These are phyloP conservation scores for Vultur gryphus DNA, from an alignment of 2,797 vertebrate species.

Conservation along the genomic window DNA sequence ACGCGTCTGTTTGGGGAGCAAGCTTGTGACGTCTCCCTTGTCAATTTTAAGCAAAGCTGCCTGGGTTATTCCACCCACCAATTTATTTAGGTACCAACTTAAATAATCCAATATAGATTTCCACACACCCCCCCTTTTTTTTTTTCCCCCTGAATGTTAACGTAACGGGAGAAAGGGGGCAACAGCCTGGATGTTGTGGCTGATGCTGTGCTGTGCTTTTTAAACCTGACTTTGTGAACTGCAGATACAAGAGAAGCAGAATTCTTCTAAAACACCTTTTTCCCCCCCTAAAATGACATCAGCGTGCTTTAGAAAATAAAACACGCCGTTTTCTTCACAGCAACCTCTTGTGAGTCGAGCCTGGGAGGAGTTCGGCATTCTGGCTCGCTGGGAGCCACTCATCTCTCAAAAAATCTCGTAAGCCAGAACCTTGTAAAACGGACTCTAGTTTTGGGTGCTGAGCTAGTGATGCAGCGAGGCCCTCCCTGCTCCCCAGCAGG, in stretches of 20 bases:
- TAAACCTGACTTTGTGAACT: background rate
- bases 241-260: background rate
- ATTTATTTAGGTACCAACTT: background rate
- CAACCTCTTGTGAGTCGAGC: background rate
- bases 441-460: background rate
- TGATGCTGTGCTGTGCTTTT: background rate
- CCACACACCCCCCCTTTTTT: background rate
- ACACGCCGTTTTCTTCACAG: background rate
- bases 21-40: background rate
- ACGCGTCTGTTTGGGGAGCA: background rate
- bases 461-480: background rate
- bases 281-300: accelerated
- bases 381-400: background rate
- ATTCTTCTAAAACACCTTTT: background rate
- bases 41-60: background rate
- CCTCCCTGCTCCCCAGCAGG: background rate
- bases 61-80: background rate
- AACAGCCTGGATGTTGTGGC: background rate
- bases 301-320: background rate
- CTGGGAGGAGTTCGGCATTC: background rate
- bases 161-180: background rate
- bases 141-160: background rate
- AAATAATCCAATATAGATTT: background rate
- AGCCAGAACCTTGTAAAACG: background rate
- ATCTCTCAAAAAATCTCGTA: background rate